These are phyloP conservation scores for Umimayanthus chanpuru DNA, from an alignment of 92 coral and sea anemone species.

Conservation along the genomic window DNA sequence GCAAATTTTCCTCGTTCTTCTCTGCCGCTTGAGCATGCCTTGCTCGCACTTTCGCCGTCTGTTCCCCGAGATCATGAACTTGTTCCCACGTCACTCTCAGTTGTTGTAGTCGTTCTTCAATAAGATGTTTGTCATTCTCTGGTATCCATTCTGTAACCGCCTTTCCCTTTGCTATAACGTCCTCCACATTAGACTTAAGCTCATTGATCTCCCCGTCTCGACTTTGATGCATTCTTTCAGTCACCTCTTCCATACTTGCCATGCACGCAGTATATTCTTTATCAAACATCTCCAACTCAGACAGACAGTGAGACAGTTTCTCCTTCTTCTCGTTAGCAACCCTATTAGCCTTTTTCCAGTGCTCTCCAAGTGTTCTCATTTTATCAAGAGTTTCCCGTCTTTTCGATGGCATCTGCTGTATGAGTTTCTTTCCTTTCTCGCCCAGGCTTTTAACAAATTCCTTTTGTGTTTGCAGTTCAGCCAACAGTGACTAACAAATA, in stretches of 20 bases:
- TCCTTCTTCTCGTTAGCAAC: conserved; percentile 74
- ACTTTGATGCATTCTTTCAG: conserved; percentile 29
- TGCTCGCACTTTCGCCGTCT: conserved; percentile 60
- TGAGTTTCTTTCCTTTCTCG: conserved; percentile 75
- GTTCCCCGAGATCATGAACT: conserved; percentile 66
- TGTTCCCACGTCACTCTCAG: conserved; percentile 75
- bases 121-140: conserved; percentile 58
- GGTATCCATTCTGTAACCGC: conserved; percentile 59
- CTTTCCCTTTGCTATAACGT: conserved; percentile 71
- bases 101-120: conserved; percentile 73
- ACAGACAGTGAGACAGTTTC: conserved; percentile 54
- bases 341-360: conserved; percentile 79
- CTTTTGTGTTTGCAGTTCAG: conserved; percentile 79
- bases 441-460: conserved; percentile 84
- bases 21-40: conserved; percentile 53
- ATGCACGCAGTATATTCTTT: conserved; percentile 72
- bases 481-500: conserved; percentile 65
- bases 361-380: conserved; percentile 71
- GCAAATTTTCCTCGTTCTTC: conserved; percentile 41
- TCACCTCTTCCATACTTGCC: conserved; percentile 46
- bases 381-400: conserved; percentile 70
- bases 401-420: conserved; percentile 65
- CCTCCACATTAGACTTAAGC: conserved; percentile 56
- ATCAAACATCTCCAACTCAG: conserved; percentile 72
- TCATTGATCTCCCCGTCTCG: conserved; percentile 31